Evolutionary conservation across 2,888 invertebrate species (phyloP), one percentile per base, ranked within the genome.

Genomic region (Dastarcus helophoroides): DNA sequence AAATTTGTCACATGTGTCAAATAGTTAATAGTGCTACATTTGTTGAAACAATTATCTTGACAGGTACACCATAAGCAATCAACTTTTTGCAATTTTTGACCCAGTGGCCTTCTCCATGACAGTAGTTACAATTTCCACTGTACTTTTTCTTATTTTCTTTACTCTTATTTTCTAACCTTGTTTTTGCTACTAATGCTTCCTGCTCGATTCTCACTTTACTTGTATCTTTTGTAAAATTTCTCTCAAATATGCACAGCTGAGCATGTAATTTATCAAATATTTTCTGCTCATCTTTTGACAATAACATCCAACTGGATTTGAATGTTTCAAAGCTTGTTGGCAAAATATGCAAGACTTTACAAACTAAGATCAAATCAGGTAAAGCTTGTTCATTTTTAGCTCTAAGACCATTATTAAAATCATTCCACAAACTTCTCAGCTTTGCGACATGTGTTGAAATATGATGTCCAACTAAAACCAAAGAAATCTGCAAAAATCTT

Each of bases 381-480:
- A 46, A 26, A 3, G 14, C 26, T 25, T 41, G 33, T 31, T 46
- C 42, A 14, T 38, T 16, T 27, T 40, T 43, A 3, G 38, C 35
- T 30, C 37, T 37, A 12, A 44, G 24, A 14, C 38, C 40, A 24
- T 42, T 46, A 29, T 43, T 45, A 9, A 44, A 27, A 12, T 44
- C 32, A 8, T 39, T 39, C 47, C 47, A 50, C 26, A 50, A 33
- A 38, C 37, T 39, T 39, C 27, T 42, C 9, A 48, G 38, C 30
- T 43, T 48, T 7, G 46, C 44, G 13, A 46, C 34, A 29, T 51
- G 49, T 2, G 46, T 46, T 3, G 43, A 46, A 17, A 50, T 44
- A 38, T 54, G 13, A 9, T n/a, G 33, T 42, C 50, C 51, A 56
- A 29, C 39, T 38, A 29, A 51, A 54, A 4, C 43, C 13, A 15